Percentiles rank a stretch among this genome's conserved stretches.
phyloP scores from a whole-genome alignment of 2,888 invertebrate genomes.

The Microctonus aethiopoides region DNA sequence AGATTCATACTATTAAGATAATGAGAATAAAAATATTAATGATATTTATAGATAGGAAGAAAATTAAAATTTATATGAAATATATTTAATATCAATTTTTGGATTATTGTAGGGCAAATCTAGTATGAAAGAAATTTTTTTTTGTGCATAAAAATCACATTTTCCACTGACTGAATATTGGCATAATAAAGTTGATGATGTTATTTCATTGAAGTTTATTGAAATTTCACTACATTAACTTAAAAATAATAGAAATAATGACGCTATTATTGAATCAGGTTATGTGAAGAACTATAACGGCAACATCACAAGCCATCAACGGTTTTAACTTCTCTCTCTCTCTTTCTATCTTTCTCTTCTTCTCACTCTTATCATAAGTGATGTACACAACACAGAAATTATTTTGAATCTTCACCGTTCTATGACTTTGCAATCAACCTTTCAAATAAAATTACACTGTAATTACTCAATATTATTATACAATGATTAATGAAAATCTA shows the following conservation, averaged over 20 bases:
- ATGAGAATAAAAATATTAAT: not conserved
- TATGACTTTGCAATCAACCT: slow-evolving; percentile 19
- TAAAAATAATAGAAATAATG: slow-evolving; percentile 47
- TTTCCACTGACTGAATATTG: slow-evolving; percentile 48
- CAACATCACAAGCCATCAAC: slow-evolving; percentile 48
- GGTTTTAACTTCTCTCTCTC: slow-evolving; percentile 39
- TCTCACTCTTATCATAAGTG: no score
- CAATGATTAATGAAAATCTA: not conserved
- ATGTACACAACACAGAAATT: not conserved
- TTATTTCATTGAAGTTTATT: slow-evolving; percentile 36
- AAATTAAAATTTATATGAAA: not conserved
- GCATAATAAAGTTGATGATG: slow-evolving; percentile 48
- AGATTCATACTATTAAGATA: no score
- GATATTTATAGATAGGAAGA: not conserved
- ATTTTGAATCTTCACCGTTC: slow-evolving; percentile 1
- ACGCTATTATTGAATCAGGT: slow-evolving; percentile 51
- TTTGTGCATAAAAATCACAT: not conserved
- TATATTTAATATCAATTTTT: slow-evolving; percentile 32
- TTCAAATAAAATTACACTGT: not conserved
- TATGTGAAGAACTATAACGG: slow-evolving; percentile 50
- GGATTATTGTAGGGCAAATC: not conserved
- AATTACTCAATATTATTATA: not conserved
- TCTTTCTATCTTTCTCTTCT: not conserved
- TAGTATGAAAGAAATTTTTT: not conserved
- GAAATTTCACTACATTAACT: slow-evolving; percentile 40